Evolutionary conservation across 2,113 vertebrate species (phyloP), one percentile per base, ranked within the genome.

Genomic region (Morone chrysops): DNA sequence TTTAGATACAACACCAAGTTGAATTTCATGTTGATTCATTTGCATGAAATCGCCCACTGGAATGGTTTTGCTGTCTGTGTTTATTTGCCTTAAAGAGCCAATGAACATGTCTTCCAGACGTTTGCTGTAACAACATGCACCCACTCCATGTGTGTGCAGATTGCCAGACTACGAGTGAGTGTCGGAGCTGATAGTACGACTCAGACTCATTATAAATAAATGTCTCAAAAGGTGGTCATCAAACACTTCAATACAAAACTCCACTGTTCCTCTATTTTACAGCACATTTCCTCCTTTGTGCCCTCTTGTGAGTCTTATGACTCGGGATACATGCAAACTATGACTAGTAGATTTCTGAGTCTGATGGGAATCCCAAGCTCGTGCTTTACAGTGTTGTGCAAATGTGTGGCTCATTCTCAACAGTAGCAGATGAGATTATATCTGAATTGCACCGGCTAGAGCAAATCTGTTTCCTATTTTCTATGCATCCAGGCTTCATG

Each of bases 21-120:
- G 22, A 67, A 78, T 40, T 66, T 82, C 25, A 56, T 57, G 8
- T n/a, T 61, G 53, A 67, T 80, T 63, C 74, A 87, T 84, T 83
- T 41, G 59, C 56, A 83, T 75, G 43, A 83, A 57, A 86, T 75
- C 25, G 8, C 65, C 80, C 75, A 74, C 72, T 73, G 53, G 40
- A 80, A 18, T 16, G 2, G 6, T 75, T 87, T 68, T 16, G 9
- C 62, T 60, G 51, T 79, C 66, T 87, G 20, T 81, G 47, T 72
- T 86, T 84, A 79, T 76, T 57, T 54, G 31, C 60, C 45, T 74
- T 66, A 22, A 83, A 84, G 60, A 53, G 43, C 65, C 38, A 60
- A 67, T 70, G 36, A 83, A 74, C 50, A 59, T 43, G 36, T 69
- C 81, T 22, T 70, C 8, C 36, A 83, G 73, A 71, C 18, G 13